phyloP scores from a whole-genome alignment of 2,888 invertebrate species.

The Torymus texanus region DNA sequence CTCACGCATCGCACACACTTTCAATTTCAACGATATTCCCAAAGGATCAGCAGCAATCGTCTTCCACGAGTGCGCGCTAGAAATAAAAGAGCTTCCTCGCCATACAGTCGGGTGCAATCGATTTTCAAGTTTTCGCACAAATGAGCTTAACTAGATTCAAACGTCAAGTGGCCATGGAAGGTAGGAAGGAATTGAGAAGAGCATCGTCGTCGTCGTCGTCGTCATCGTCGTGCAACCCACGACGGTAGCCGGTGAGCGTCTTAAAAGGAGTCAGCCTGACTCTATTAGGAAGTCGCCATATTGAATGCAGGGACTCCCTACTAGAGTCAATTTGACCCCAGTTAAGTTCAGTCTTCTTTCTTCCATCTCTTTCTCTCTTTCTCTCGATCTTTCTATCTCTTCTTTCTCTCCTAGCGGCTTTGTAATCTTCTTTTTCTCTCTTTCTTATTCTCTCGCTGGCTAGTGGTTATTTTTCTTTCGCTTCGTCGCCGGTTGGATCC shows the following conservation, averaged over 20 bases:
- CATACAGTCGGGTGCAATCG: too few relatives aligned
- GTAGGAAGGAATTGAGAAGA: too few relatives aligned
- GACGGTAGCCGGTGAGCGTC: conserved; percentile 76
- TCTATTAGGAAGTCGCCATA: conserved; percentile 96
- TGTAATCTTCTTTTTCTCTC: conserved; percentile 52
- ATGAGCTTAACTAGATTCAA: background rate
- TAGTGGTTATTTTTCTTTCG: background rate
- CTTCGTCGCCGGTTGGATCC: background rate
- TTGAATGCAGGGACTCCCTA: conserved; percentile 93
- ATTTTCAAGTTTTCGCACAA: background rate
- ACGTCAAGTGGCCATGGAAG: background rate
- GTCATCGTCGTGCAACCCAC: background rate
- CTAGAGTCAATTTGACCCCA: conserved; percentile 98
- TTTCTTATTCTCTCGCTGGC: background rate
- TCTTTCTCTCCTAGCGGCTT: conserved; percentile 1
- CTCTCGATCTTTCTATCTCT: too few relatives aligned
- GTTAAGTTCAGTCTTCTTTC: conserved; percentile 79
- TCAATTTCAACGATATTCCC: too few relatives aligned
- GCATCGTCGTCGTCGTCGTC: too few relatives aligned
- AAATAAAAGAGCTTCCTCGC: too few relatives aligned
- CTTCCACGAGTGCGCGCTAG: too few relatives aligned
- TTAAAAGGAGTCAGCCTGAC: conserved; percentile 96
- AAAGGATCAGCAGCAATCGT: too few relatives aligned
- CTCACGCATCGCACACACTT: too few relatives aligned
- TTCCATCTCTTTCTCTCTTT: conserved; percentile 57